Evolutionary conservation across 1,140 invertebrate genomes (phyloP).

Genomic region (Gonioctena quinquepunctata): DNA sequence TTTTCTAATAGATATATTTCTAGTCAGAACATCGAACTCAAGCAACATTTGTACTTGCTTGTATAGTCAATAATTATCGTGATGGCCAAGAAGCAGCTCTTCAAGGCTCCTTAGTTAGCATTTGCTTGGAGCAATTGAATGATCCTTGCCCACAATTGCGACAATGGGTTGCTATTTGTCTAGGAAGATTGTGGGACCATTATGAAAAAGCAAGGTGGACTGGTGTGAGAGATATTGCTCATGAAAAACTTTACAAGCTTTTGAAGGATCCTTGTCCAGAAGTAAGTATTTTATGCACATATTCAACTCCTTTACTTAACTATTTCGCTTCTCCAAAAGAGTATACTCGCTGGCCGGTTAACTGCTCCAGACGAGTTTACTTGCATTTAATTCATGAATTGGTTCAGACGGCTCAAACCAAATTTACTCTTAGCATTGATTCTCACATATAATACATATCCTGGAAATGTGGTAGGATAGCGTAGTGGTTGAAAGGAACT

Average conservation of each 20-base stretch:
- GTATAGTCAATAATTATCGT: conserved; percentile 88
- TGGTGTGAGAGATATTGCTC: conserved; percentile 91
- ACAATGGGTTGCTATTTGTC: conserved; percentile 91
- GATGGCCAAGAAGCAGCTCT: conserved; percentile 86
- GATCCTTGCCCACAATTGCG: conserved; percentile 67
- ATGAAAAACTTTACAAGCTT: conserved; percentile 88
- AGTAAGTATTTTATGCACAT: conserved; percentile 60
- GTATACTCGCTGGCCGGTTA: too few relatives aligned
- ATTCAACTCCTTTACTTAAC: too few relatives aligned
- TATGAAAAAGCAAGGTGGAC: conserved; percentile 94
- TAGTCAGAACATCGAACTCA: conserved; percentile 85
- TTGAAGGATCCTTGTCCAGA: conserved; percentile 83
- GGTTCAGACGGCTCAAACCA: too few relatives aligned
- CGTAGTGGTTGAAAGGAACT: too few relatives aligned
- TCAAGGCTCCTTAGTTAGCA: conserved; percentile 83
- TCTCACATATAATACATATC: too few relatives aligned
- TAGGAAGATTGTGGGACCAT: conserved; percentile 92
- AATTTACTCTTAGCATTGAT: too few relatives aligned
- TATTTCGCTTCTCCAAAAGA: too few relatives aligned
- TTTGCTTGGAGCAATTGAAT: conserved; percentile 83
- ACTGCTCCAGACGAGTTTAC: too few relatives aligned
- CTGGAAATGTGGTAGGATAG: too few relatives aligned
- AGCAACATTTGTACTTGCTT: conserved; percentile 89
- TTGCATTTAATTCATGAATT: too few relatives aligned
- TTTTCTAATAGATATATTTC: conserved; percentile 1